phyloP scores from a whole-genome alignment of 2,113 vertebrate species.

The Cavia porcellus region DNA sequence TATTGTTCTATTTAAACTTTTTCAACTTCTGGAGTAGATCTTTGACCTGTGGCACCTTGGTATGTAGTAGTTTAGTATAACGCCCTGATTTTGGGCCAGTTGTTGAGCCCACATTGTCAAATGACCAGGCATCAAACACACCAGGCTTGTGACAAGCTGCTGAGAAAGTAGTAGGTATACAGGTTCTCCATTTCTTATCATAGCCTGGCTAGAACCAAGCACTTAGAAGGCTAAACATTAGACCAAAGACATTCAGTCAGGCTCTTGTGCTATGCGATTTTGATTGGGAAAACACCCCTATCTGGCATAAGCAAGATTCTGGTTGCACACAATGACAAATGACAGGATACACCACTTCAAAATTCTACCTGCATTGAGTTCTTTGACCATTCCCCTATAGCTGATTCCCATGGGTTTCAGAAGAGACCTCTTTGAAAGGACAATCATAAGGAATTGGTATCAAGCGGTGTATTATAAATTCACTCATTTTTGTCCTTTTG shows the following conservation, averaged over 20 bases:
- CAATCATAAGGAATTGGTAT: neutral
- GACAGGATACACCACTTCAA: neutral
- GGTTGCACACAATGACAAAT: neutral
- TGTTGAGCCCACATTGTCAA: neutral
- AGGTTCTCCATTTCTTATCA: neutral
- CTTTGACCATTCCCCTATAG: neutral
- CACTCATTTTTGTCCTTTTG: neutral
- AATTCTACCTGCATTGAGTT: neutral
- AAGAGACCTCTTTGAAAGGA: neutral
- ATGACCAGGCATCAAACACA: neutral
- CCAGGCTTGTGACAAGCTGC: neutral
- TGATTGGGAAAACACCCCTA: neutral
- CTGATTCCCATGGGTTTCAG: neutral
- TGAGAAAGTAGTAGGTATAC: neutral
- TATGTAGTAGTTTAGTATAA: neutral
- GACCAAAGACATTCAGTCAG: neutral
- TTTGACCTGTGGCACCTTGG: slow-evolving; percentile 3
- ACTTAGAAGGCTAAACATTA: neutral
- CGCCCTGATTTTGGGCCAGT: neutral
- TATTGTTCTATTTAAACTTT: neutral
- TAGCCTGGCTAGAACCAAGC: neutral
- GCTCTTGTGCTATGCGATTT: neutral
- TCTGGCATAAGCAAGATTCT: neutral
- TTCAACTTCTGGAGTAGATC: neutral
- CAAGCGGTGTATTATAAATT: neutral